These are phyloP conservation scores for Scaptomyza pallida DNA, from an alignment of 1,140 invertebrate genomes.

Conservation along the genomic window DNA sequence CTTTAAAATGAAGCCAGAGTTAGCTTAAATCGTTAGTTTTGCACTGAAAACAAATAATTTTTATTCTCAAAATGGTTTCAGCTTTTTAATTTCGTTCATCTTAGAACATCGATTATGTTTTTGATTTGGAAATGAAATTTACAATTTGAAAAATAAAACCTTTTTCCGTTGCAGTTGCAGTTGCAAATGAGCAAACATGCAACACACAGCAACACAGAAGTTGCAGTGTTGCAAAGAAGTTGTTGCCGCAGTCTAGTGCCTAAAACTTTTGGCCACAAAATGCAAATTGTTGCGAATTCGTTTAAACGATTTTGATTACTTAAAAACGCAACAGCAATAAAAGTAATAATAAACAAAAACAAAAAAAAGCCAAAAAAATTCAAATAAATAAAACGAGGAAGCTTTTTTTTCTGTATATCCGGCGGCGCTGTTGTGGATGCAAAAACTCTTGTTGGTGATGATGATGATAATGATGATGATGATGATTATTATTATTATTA, in stretches of 20 bases:
- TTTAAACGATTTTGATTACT: conserved; percentile 76
- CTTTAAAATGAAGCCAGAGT: too few relatives aligned
- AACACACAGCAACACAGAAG: not conserved
- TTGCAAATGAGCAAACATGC: conserved; percentile 15
- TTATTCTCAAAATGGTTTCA: too few relatives aligned
- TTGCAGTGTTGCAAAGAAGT: conserved; percentile 17
- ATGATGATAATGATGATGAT: conserved; percentile 30
- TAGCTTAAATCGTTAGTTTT: too few relatives aligned
- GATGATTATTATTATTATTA: conserved; percentile 33
- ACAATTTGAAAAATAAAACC: not conserved
- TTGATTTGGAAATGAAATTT: not conserved
- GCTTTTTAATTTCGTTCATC: too few relatives aligned
- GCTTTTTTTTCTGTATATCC: conserved; percentile 46
- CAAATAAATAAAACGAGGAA: conserved; percentile 56
- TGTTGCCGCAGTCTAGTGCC: conserved; percentile 8
- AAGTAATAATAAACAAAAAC: conserved; percentile 40
- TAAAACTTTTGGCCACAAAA: conserved; percentile 50
- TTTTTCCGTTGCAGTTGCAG: not conserved
- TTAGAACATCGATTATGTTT: too few relatives aligned
- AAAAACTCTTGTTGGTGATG: conserved; percentile 26
- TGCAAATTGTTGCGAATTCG: conserved; percentile 71
- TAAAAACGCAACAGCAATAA: conserved; percentile 53
- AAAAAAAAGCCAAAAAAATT: conserved; percentile 31
- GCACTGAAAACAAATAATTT: too few relatives aligned
- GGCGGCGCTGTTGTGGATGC: conserved; percentile 13